Percentiles rank a stretch among this genome's conserved stretches.
phyloP scores from a whole-genome alignment of 2,888 invertebrate species.

The Nephrotoma appendiculata region DNA sequence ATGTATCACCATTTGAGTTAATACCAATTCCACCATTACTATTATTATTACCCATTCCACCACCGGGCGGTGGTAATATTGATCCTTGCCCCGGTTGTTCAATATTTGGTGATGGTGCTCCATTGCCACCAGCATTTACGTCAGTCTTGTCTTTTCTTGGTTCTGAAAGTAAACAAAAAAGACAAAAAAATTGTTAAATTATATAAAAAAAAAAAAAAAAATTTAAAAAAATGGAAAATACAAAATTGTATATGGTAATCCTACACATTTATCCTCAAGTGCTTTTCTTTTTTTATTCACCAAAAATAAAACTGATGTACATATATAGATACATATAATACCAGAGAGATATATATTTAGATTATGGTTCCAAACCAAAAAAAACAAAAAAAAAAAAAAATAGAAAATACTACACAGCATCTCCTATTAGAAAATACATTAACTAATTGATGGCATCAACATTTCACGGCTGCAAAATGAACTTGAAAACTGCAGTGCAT shows the following conservation, averaged over 20 bases:
- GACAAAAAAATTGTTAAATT: conserved; percentile 4
- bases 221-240: conserved; percentile 6
- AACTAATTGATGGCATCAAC: no score
- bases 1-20: conserved; percentile 17
- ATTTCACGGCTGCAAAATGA: neutral
- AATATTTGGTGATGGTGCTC: conserved; percentile 46
- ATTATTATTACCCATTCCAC: conserved; percentile 25
- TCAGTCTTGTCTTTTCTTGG: conserved; percentile 90
- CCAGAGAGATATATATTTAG: neutral
- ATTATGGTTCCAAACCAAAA: neutral
- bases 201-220: neutral
- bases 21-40: conserved; percentile 29
- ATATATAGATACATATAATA: neutral
- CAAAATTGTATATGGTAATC: neutral
- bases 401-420: neutral
- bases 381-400: neutral
- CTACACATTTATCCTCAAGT: neutral
- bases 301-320: neutral
- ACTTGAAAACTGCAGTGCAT: neutral
- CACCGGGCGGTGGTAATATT: conserved; percentile 33
- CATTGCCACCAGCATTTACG: conserved; percentile 39
- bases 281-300: neutral
- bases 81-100: conserved; percentile 33
- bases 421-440: neutral
- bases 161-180: conserved; percentile 47